Conservation (phyloP, 1,140 invertebrate genomes). For the Phymorhynchus buccinoides region DNA sequence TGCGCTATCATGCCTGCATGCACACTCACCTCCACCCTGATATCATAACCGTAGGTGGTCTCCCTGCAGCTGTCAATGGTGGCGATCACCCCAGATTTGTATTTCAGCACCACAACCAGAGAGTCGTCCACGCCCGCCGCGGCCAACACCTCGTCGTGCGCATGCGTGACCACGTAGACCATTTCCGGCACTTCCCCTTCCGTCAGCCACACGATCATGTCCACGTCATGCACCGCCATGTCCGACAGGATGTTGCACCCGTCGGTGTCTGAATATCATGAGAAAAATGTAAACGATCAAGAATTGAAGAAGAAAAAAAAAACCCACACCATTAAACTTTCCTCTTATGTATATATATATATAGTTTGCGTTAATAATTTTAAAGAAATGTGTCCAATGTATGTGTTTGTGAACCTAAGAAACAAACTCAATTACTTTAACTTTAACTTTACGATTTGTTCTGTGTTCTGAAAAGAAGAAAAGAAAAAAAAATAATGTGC, state of each 20-base stretch:
- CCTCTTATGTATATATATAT: no score
- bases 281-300: no score
- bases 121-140: constrained; percentile 50
- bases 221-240: constrained; percentile 55
- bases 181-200: constrained; percentile 50
- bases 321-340: no score
- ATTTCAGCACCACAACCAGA: constrained; percentile 53
- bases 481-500: no score
- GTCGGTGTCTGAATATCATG: constrained; percentile 52
- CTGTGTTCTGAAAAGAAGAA: no score
- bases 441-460: no score
- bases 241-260: constrained; percentile 59
- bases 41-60: constrained; percentile 59
- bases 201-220: constrained; percentile 58
- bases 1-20: neutral
- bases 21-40: constrained; percentile 54
- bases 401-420: no score
- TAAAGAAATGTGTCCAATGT: no score
- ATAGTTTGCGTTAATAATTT: no score
- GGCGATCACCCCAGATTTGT: constrained; percentile 51
- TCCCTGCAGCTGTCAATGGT: constrained; percentile 52
- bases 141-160: constrained; percentile 51
- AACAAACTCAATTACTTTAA: no score
- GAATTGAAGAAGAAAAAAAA: no score
- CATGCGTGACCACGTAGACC: constrained; percentile 54